Conservation (phyloP, 2,797 vertebrate species). For the Fistularia tabacaria region DNA sequence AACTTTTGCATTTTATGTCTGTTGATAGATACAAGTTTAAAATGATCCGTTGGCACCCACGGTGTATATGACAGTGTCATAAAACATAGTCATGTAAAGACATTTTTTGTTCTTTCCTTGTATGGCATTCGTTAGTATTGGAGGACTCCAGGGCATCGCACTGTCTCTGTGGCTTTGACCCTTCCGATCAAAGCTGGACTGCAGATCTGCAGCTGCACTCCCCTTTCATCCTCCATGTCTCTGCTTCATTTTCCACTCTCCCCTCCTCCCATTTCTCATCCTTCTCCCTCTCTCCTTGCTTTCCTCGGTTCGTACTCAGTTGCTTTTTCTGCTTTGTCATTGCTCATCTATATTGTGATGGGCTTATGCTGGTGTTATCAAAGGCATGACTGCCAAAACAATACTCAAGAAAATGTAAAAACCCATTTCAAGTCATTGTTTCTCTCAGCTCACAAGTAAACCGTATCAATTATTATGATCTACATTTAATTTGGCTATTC, state of each 20-base stretch:
- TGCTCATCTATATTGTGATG: slow-evolving; percentile 56
- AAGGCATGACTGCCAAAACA: slow-evolving; percentile 46
- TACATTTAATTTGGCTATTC: slow-evolving; percentile 1
- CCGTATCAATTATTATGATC: slow-evolving; percentile 8
- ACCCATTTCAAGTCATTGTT: too few species aligned
- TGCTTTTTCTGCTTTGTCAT: slow-evolving; percentile 74
- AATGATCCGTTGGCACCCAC: too few species aligned
- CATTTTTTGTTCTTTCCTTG: background rate
- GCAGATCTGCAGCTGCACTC: slow-evolving; percentile 49
- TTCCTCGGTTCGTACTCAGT: slow-evolving; percentile 10
- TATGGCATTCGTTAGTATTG: slow-evolving; percentile 19
- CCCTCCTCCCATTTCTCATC: slow-evolving; percentile 7
- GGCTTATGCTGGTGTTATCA: slow-evolving; percentile 60
- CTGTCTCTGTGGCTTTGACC: slow-evolving; percentile 45
- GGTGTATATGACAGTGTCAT: too few species aligned
- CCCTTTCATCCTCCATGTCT: slow-evolving; percentile 37
- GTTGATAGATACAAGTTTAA: too few species aligned
- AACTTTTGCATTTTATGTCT: too few species aligned
- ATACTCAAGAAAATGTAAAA: slow-evolving; percentile 1
- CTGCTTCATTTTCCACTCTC: slow-evolving; percentile 12
- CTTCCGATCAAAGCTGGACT: slow-evolving; percentile 54
- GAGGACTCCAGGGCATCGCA: slow-evolving; percentile 11
- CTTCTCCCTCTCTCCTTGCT: background rate
- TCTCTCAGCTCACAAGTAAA: background rate
- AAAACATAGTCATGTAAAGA: too few species aligned